Evolutionary conservation across 2,113 vertebrate species (phyloP), one percentile per base, ranked within the genome.

Genomic region (Daphoenositta chrysoptera): DNA sequence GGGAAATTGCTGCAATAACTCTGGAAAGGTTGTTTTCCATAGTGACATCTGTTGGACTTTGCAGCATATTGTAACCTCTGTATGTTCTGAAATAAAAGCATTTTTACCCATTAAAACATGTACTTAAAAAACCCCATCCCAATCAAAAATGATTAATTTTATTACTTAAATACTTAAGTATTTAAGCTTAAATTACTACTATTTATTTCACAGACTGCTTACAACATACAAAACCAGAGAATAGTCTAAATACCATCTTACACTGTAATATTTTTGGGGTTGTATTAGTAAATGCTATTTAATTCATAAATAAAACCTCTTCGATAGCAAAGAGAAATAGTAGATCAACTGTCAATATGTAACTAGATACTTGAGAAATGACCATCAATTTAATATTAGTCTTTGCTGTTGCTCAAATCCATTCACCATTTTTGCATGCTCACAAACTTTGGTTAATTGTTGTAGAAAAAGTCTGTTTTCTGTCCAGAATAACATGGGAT

Each of bases 21-120:
- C 99, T 98, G 11, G 99, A 99, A 61, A 99, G 97, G 94, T 99
- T 99, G 96, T 99, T 99, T 92, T 99, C 99, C 96, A 99, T 65
- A 22, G 99, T 99, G 87, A 99, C 97, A 39, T 99, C 99, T 22
- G 99, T 98, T 68, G 98, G 97, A 48, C 96, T 83, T 56, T 97
- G 99, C 21, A 99, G 97, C 64, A 99, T 96, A 92, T 91, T 99
- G 97, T 98, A 99, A 47, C 99, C 99, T 97, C 99, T 98, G 31
- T 99, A 99, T 6, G 98, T 99, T 97, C 99, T 99, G 96, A 39
- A 45, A 91, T 44, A 80, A 81, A 71, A 89, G 42, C 2, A 84
- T 78, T 61, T 40, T 42, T 47, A 40, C 2, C 13, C 31, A 65
- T 4, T 83, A 44, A 54, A 84, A 78, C 11, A 37, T 1, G 4